Evolutionary conservation across 2,888 invertebrate genomes (phyloP), one percentile per base, ranked within the genome.

Genomic region (Diogma glabrata): DNA sequence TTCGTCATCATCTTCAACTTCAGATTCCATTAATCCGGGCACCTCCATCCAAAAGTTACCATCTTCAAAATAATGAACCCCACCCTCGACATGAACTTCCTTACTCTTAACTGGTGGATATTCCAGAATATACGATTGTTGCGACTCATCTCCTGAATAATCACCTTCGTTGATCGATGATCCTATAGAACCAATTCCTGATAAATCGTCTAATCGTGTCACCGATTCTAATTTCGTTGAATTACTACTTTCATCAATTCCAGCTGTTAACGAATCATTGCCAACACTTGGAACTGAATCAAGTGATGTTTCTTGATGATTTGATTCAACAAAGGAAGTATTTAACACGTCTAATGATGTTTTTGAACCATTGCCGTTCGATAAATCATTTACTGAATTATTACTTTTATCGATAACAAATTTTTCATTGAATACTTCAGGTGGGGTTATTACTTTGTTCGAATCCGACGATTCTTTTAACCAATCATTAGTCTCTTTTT

Each of bases 1-100:
- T 57, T 82, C 82, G 50, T 79, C 79, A 57, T 82, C 82, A 55
- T 85, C 84, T 55, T 82, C 82, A 43, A 85, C 85, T 59, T 84
- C 84, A 55, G 84, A 84, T 57, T 85, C 82, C 52, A 87, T 71
- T 50, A 87, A 73, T 57, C 87, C 87, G 52, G 85, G 83, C 55
- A 87, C 87, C 77, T 92, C 91, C 72, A 91, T 87, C 82, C 90
- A 92, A 68, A 91, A 92, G 70, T 92, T 91, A 51, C 92, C 92
- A 71, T 92, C 92, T 66, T 90, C 89, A 61, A 87, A 87, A 67
- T 89, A 90, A 65, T 91, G 90, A 50, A 91, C 87, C 26, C 90
- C 90, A 61, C 87, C 84, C 65, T 90, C 89, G 56, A 87, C 76
- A 45, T 78, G 82, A 46, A 88, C 77, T 60, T 84, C 80, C 61